phyloP scores from a whole-genome alignment of 2,888 invertebrate genomes.

The Synergus japonicus region DNA sequence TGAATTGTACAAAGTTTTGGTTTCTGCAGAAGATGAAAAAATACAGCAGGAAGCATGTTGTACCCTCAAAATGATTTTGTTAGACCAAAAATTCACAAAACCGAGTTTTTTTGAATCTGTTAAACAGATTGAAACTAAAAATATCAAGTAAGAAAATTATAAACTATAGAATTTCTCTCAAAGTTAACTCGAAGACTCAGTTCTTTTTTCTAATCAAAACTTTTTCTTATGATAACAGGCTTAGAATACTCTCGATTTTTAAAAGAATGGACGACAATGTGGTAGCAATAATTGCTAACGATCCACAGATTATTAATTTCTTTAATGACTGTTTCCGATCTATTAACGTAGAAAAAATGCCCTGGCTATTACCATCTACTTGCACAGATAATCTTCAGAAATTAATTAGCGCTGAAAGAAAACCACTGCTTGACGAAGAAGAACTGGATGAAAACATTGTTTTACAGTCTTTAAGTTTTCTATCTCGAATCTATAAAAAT shows the following conservation, averaged over 20 bases:
- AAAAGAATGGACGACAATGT: slow-evolving; percentile 47
- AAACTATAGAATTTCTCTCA: not conserved
- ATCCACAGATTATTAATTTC: slow-evolving; percentile 49
- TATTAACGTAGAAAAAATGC: slow-evolving; percentile 49
- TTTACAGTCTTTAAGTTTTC: slow-evolving; percentile 46
- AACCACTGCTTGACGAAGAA: slow-evolving; percentile 43
- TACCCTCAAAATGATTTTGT: slow-evolving; percentile 4
- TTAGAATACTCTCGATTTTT: slow-evolving; percentile 55
- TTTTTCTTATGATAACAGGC: slow-evolving; percentile 46
- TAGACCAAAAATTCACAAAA: slow-evolving; percentile 19
- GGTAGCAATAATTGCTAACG: slow-evolving; percentile 43
- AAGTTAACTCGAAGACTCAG: not conserved
- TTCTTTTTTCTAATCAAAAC: not conserved
- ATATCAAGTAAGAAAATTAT: slow-evolving; percentile 29
- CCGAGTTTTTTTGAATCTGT: slow-evolving; percentile 33
- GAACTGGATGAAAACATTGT: slow-evolving; percentile 52
- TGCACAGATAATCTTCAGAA: slow-evolving; percentile 53
- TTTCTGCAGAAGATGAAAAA: not conserved
- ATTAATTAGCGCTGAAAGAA: slow-evolving; percentile 50
- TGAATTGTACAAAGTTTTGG: slow-evolving; percentile 16
- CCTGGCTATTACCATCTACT: slow-evolving; percentile 53
- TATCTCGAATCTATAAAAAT: slow-evolving; percentile 54
- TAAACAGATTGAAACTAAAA: slow-evolving; percentile 8
- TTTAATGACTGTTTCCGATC: slow-evolving; percentile 52
- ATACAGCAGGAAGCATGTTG: slow-evolving; percentile 28